Conservation (phyloP, 2,797 vertebrate genomes). For the Setipinna tenuifilis region DNA sequence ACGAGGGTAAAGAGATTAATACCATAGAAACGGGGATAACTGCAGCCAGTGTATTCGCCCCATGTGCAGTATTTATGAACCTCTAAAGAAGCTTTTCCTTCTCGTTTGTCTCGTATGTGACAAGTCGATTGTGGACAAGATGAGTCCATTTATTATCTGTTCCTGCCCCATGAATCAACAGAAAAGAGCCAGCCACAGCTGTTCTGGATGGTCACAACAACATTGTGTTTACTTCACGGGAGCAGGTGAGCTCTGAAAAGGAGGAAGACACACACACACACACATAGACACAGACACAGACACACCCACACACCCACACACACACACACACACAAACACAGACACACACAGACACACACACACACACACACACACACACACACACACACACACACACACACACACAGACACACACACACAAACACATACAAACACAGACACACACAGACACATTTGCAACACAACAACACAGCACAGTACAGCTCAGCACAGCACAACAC, state of each 20-base stretch:
- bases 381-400: not conserved
- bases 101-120: not conserved
- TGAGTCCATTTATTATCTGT: not conserved
- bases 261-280: not conserved
- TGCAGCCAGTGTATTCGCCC: not conserved
- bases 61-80: constrained; percentile 1
- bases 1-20: not conserved
- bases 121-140: too few relatives aligned
- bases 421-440: not conserved
- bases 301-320: not conserved
- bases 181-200: not conserved
- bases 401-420: not conserved
- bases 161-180: not conserved
- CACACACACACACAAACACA: not conserved
- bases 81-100: not conserved
- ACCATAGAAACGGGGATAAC: not conserved
- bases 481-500: not conserved
- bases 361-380: not conserved
- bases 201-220: not conserved
- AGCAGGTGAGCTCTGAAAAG: constrained; percentile 4
- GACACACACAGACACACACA: not conserved
- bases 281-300: not conserved
- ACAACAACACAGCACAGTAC: not conserved
- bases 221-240: not conserved
- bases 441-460: not conserved